Conservation (phyloP, 2,113 vertebrate genomes). For the Trichomycterus rosablanca region DNA sequence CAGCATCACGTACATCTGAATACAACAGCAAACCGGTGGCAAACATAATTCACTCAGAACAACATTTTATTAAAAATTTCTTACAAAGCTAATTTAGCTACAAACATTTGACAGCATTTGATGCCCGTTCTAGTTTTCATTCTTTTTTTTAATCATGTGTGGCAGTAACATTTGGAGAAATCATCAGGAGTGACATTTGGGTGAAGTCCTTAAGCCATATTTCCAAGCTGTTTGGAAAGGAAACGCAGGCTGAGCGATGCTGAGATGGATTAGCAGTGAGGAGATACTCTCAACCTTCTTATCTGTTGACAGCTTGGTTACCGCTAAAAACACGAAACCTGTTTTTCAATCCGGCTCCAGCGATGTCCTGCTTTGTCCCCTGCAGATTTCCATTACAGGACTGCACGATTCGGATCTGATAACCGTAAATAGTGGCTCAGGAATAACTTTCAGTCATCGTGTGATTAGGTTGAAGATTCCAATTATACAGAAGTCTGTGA, state of each 20-base stretch:
- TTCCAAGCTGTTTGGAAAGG: constrained; percentile 77
- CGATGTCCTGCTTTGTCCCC: constrained; percentile 67
- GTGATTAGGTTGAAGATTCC: constrained; percentile 56
- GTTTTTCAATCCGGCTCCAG: constrained; percentile 69
- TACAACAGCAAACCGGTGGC: too few relatives aligned
- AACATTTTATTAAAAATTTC: too few relatives aligned
- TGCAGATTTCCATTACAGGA: constrained; percentile 68
- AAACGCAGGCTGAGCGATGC: constrained; percentile 71
- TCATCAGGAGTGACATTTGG: constrained; percentile 81
- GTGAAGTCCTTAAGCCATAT: constrained; percentile 83
- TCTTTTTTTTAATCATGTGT: constrained; percentile 38
- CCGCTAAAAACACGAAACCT: constrained; percentile 66
- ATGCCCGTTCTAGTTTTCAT: constrained; percentile 17
- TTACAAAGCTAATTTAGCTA: too few relatives aligned
- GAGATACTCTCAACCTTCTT: constrained; percentile 66
- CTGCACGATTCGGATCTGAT: constrained; percentile 63
- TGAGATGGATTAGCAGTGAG: constrained; percentile 75
- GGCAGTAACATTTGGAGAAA: constrained; percentile 73
- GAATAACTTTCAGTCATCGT: constrained; percentile 62
- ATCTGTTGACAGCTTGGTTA: constrained; percentile 75
- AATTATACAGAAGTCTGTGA: constrained; percentile 27
- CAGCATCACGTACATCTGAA: too few relatives aligned
- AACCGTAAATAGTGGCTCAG: constrained; percentile 65
- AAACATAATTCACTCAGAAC: too few relatives aligned
- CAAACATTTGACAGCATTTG: constrained; percentile 1